Evolutionary conservation across 1,140 invertebrate genomes (phyloP).

Genomic region (Nomia melanderi): DNA sequence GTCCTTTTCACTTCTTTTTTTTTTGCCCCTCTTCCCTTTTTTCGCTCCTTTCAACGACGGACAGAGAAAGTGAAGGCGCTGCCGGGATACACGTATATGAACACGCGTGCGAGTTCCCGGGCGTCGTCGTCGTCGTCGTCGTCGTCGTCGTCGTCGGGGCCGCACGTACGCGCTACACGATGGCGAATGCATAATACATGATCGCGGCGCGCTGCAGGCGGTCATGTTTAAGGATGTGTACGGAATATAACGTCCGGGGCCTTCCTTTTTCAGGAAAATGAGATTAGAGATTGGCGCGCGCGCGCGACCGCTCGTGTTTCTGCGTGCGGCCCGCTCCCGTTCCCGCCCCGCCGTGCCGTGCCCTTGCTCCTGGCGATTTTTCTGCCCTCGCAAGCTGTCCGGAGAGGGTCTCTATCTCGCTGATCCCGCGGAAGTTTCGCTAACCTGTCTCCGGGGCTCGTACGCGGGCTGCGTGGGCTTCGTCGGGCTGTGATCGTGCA

Average conservation of each 20-base stretch:
- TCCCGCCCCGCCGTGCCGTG: too few species aligned
- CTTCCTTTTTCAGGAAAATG: slow-evolving; percentile 62
- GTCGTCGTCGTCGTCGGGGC: slow-evolving; percentile 11
- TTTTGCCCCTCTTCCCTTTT: too few species aligned
- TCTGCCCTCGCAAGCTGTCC: too few species aligned
- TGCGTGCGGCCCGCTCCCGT: neutral
- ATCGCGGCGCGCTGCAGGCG: slow-evolving; percentile 62
- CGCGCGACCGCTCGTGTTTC: slow-evolving; percentile 8
- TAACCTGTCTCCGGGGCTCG: neutral
- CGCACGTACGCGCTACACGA: slow-evolving; percentile 48
- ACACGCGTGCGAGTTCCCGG: slow-evolving; percentile 28
- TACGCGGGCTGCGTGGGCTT: neutral
- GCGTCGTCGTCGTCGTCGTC: too few species aligned
- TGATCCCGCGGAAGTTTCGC: neutral
- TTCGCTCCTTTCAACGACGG: neutral
- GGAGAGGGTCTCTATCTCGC: neutral
- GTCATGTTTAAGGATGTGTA: slow-evolving; percentile 65
- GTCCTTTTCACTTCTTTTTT: too few species aligned
- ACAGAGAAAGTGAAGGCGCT: slow-evolving; percentile 21
- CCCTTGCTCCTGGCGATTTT: too few species aligned
- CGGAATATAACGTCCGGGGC: slow-evolving; percentile 59
- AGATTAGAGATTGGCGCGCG: slow-evolving; percentile 61
- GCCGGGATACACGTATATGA: neutral
- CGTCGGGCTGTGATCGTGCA: neutral
- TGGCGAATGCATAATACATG: slow-evolving; percentile 67